Evolutionary conservation across 2,113 vertebrate species (phyloP).

Genomic region (Chrysochloris asiatica): DNA sequence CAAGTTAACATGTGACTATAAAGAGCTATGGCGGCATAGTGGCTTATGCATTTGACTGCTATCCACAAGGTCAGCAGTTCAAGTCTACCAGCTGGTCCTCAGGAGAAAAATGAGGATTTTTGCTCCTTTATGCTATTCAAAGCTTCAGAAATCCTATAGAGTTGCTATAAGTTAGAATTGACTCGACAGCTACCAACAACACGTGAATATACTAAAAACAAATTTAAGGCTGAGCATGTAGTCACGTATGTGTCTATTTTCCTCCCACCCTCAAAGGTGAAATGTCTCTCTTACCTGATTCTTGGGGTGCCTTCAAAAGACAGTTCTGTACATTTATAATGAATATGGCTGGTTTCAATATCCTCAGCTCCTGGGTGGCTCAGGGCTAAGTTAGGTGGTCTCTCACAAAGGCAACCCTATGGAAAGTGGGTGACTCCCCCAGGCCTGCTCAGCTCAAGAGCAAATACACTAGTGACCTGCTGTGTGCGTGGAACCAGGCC

Average conservation of each 20-base stretch:
- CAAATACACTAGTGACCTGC: background rate
- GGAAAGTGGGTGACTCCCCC: background rate
- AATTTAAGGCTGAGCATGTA: background rate
- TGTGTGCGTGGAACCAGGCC: background rate
- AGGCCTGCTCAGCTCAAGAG: background rate
- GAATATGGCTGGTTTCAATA: background rate
- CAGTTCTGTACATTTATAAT: background rate
- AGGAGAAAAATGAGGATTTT: too few relatives aligned
- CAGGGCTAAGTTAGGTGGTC: background rate
- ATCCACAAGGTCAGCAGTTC: too few relatives aligned
- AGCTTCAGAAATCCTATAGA: too few relatives aligned
- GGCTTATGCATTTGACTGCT: too few relatives aligned
- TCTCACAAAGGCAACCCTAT: background rate
- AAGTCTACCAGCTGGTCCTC: too few relatives aligned
- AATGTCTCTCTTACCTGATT: background rate
- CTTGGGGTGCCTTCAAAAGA: background rate
- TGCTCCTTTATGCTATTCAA: too few relatives aligned
- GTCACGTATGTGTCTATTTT: background rate
- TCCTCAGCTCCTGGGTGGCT: background rate
- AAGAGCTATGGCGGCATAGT: too few relatives aligned
- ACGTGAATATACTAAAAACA: background rate
- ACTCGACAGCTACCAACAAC: too few relatives aligned
- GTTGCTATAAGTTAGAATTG: too few relatives aligned
- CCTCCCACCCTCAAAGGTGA: background rate
- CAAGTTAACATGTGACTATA: too few relatives aligned